These are phyloP conservation scores for Acinonyx jubatus DNA, from an alignment of 2,113 vertebrate species.

Conservation along the genomic window DNA sequence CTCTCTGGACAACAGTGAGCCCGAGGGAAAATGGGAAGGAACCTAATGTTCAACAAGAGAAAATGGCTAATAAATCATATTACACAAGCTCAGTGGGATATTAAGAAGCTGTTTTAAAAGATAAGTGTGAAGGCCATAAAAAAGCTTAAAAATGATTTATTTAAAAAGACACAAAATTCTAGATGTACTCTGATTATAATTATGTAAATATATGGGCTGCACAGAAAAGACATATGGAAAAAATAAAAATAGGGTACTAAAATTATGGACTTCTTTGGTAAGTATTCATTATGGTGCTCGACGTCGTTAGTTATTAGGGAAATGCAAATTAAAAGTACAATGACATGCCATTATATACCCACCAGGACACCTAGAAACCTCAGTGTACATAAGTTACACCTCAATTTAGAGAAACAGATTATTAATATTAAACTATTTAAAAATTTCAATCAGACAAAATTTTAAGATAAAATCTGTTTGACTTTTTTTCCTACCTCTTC, in stretches of 20 bases:
- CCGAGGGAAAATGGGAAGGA: neutral
- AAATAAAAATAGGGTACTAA: neutral
- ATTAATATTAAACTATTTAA: neutral
- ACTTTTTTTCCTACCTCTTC: neutral
- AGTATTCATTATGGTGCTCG: neutral
- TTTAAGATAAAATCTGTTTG: neutral
- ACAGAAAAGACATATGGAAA: neutral
- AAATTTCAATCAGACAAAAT: conserved; percentile 16
- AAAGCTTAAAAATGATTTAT: neutral
- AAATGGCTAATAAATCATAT: neutral
- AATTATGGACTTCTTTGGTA: neutral
- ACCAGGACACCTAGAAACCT: neutral
- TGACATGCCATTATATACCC: neutral
- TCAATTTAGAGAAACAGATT: neutral
- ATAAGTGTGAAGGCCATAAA: neutral
- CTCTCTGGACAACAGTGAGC: neutral
- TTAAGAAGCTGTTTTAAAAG: neutral
- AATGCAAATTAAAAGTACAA: neutral
- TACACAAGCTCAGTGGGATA: neutral
- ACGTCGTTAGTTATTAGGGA: neutral
- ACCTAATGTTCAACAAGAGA: neutral
- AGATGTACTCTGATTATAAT: neutral
- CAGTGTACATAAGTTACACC: neutral
- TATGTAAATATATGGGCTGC: neutral
- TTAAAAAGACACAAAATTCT: conserved; percentile 18